These are phyloP conservation scores for Meloe dianella DNA, from an alignment of 2,888 invertebrate genomes.

Conservation along the genomic window DNA sequence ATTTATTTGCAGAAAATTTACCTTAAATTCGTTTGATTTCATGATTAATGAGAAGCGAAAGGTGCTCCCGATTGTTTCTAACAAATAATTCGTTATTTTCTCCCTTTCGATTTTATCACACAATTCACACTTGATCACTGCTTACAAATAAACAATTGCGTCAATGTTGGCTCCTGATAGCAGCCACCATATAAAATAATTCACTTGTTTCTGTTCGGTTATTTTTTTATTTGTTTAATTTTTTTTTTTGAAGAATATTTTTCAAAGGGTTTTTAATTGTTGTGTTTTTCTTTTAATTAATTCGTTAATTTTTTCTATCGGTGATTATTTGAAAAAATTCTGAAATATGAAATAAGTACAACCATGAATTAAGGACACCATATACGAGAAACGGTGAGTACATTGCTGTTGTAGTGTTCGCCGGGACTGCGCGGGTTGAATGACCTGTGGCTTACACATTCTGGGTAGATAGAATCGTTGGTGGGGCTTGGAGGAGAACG, in stretches of 20 bases:
- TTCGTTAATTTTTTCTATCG: not conserved
- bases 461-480: slow-evolving; percentile 21
- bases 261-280: not conserved
- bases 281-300: not conserved
- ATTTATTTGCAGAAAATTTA: not conserved
- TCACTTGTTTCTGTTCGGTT: slow-evolving; percentile 1
- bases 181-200: slow-evolving; percentile 6
- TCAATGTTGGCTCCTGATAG: slow-evolving; percentile 16
- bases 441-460: slow-evolving; percentile 58
- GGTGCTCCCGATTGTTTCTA: slow-evolving; percentile 10
- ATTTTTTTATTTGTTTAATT: not conserved
- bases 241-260: not conserved
- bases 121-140: slow-evolving; percentile 28
- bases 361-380: slow-evolving; percentile 53
- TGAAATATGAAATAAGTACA: slow-evolving; percentile 52
- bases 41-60: slow-evolving; percentile 28
- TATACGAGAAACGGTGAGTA: slow-evolving; percentile 53
- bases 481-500: slow-evolving; percentile 38
- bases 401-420: slow-evolving; percentile 53
- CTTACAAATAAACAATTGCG: slow-evolving; percentile 20
- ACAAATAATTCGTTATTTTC: not conserved
- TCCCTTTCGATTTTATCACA: slow-evolving; percentile 23
- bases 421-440: slow-evolving; percentile 60
- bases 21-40: slow-evolving; percentile 19
- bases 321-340: slow-evolving; percentile 33